Base-by-base conservation (phyloP, 2,113 vertebrate genomes). In the Gavia stellata region DNA sequence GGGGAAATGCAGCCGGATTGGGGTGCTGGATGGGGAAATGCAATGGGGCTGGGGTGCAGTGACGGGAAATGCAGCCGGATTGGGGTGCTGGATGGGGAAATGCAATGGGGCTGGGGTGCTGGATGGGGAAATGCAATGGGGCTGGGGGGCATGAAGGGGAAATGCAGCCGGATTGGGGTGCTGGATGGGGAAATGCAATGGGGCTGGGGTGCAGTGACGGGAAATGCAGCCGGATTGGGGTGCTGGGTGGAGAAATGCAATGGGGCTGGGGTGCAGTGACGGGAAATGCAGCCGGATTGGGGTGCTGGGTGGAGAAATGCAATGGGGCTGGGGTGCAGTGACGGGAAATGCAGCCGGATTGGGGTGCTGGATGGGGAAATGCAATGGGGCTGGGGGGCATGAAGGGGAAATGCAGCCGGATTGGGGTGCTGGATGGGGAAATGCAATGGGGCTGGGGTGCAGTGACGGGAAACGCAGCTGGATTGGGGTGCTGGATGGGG, bases 361-460 rank as follows among this genome's bases (percentile, higher is more conserved):
- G 58, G n/a, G 75, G 6, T 25, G 45, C 29, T 3, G 36, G 31
- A 55, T 28, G 12, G 47, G 11, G 56, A 81, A 88, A 75, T 23
- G 36, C 2, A 25, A 3, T 0, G 8, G 61, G 6, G 23, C 20
- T 3, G 4, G 25, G 18, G 18, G 20, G 34, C 8, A 29, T 1
- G 3, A 21, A 31, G 34, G 25, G 33, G 26, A 47, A 47, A 45
- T 11, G 31, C 20, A 38, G 4, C 17, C 2, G 10, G 42, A 36
- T 5, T n/a, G 68, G 28, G 33, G 7, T 1, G 4, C n/a, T 14
- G 19, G 42, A 12, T n/a, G 20, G 67, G 53, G 34, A 58, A 75
- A 47, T 29, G 49, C 0, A 20, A 10, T 23, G 0, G 63, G 18
- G 34, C 12, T 4, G 2, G 49, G 50, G 12, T 50, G 20, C 26